phyloP scores from a whole-genome alignment of 1,140 invertebrate species.

The Chlorops oryzae region DNA sequence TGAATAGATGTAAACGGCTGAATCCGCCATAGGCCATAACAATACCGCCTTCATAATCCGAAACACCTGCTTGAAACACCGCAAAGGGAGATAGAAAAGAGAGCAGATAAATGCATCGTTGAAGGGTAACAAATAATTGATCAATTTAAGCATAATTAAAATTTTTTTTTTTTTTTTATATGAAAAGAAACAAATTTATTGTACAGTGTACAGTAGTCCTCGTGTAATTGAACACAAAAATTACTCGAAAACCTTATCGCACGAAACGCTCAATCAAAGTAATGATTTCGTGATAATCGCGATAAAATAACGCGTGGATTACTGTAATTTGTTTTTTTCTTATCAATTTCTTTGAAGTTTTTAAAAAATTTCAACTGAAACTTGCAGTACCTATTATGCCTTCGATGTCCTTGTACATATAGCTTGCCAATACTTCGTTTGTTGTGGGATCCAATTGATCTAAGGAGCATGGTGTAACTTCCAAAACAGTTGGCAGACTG shows the following conservation, averaged over 20 bases:
- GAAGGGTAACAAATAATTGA: no score
- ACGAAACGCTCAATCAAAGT: no score
- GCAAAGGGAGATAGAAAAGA: background rate
- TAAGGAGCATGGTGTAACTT: conserved; percentile 82
- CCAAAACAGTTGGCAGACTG: conserved; percentile 76
- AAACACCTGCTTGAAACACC: conserved; percentile 52
- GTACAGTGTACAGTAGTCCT: no score
- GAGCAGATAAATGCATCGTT: no score
- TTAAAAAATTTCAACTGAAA: background rate
- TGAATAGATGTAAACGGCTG: conserved; percentile 84
- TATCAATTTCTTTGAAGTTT: background rate
- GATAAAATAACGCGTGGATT: no score
- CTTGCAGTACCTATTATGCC: conserved; percentile 54
- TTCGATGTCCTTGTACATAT: conserved; percentile 91
- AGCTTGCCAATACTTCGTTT: conserved; percentile 73
- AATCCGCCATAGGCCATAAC: conserved; percentile 83
- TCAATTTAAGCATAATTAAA: no score
- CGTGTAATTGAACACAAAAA: no score
- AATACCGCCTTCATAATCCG: conserved; percentile 74
- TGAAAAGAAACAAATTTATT: no score
- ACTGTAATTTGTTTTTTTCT: background rate
- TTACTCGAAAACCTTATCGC: no score
- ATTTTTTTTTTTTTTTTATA: no score
- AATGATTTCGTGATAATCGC: no score
- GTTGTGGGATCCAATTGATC: conserved; percentile 85